Conservation (phyloP, 1,140 invertebrate genomes). For the Atta colombica region DNA sequence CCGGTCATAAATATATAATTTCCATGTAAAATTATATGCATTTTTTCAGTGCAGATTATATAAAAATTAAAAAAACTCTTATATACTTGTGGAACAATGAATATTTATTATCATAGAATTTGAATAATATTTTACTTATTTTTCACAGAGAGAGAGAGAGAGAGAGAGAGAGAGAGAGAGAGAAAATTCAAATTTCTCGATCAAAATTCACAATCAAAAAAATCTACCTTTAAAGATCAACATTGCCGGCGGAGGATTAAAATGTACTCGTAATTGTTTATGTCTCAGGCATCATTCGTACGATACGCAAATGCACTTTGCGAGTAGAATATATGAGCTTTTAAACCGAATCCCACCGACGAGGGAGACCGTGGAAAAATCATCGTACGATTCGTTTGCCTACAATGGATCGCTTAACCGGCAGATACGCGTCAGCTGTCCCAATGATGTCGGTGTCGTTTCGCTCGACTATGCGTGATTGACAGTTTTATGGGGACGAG, state of each 20-base stretch:
- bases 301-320: slow-evolving; percentile 19
- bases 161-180: too few relatives aligned
- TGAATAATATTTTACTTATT: too few relatives aligned
- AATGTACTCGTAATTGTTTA: slow-evolving; percentile 3
- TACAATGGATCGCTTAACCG: slow-evolving; percentile 82
- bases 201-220: too few relatives aligned
- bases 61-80: too few relatives aligned
- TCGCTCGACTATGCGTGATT: slow-evolving; percentile 78
- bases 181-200: too few relatives aligned
- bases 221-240: too few relatives aligned
- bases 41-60: too few relatives aligned
- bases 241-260: not conserved
- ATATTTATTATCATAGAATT: too few relatives aligned
- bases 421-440: slow-evolving; percentile 82
- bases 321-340: slow-evolving; percentile 34
- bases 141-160: too few relatives aligned
- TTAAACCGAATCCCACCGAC: slow-evolving; percentile 15
- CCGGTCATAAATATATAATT: too few relatives aligned
- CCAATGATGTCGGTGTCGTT: slow-evolving; percentile 71
- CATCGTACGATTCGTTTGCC: slow-evolving; percentile 65
- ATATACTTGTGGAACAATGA: too few relatives aligned
- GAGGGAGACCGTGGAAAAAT: slow-evolving; percentile 69
- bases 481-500: slow-evolving; percentile 82
- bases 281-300: not conserved
- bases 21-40: too few relatives aligned